phyloP scores from a whole-genome alignment of 2,888 invertebrate species.

The Drosophila pseudotakahashii region DNA sequence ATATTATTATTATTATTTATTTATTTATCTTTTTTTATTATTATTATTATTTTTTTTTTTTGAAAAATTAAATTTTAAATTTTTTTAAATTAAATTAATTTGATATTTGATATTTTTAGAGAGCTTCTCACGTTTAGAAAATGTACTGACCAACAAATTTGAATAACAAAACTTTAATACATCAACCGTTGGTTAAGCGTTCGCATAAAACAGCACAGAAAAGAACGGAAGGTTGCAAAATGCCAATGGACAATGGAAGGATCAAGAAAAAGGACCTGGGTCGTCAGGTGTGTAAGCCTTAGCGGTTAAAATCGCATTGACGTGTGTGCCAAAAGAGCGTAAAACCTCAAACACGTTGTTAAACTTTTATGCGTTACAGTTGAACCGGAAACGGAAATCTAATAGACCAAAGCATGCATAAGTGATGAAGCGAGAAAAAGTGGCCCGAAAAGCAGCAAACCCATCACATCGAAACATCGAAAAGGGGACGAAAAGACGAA shows the following conservation, averaged over 20 bases:
- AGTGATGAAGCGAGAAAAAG: slow-evolving; percentile 77
- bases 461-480: neutral
- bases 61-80: no score
- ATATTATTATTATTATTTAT: no score
- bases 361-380: slow-evolving; percentile 70
- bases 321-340: slow-evolving; percentile 73
- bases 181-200: slow-evolving; percentile 18
- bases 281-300: slow-evolving; percentile 69
- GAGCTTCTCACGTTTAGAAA: neutral
- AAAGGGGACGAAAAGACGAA: neutral
- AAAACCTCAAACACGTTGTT: slow-evolving; percentile 76
- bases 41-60: no score
- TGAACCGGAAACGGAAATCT: slow-evolving; percentile 80
- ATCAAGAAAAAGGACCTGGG: neutral
- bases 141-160: neutral
- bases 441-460: slow-evolving; percentile 8
- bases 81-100: no score
- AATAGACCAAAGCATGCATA: slow-evolving; percentile 79
- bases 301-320: slow-evolving; percentile 72
- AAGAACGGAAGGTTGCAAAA: slow-evolving; percentile 27
- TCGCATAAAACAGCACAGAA: neutral
- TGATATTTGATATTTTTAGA: no score
- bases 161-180: slow-evolving; percentile 5
- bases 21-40: no score
- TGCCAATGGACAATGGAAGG: slow-evolving; percentile 2